Evolutionary conservation across 2,888 invertebrate genomes (phyloP), one percentile per base, ranked within the genome.

Genomic region (Ormyrus nitidulus): DNA sequence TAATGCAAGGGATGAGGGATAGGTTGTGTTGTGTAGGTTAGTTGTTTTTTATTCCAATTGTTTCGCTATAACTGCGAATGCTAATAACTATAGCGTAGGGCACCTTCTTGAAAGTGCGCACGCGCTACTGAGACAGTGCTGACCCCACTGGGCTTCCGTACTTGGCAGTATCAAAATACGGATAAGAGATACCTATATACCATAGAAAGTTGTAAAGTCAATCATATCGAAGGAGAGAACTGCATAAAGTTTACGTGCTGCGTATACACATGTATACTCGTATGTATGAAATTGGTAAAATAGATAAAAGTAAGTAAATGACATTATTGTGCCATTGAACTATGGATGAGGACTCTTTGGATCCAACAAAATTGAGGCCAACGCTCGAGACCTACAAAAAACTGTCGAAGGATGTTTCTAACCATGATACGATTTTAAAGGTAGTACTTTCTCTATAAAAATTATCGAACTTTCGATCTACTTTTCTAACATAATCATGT

Each of bases 371-470:
- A 83, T 82, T 90, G 44, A 86, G 83, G 76, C 85, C 85, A 44
- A 90, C 90, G 3, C 86, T 90, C 53, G 86, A 88, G 81, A 90
- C 88, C 0, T 90, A 90, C 56, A 88, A 86, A 82, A 90, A 89
- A 79, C 84, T 90, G n/a, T 89, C 90, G 0, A 85, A 87, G 66
- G 90, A 90, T 84, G 84, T 90, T 73, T 83, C 85, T 44, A 90
- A 90, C 62, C 90, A 90, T 83, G 90, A 90, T 81, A 90, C 90
- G 9, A 90, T 90, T 81, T 85, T 90, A 69, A 90, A 90, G 87
- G 90, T 90, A 77, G n/a, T 58, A 5, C 10, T 10, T 53, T 48
- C 66, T 10, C 61, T 62, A 19, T 53, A 54, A 53, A 19, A 48
- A 46, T 10, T 58, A 3, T 2, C 11, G 6, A 46, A 11, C 34